A percentile compares a stretch with the other conserved stretches of the same genome.
phyloP scores from a whole-genome alignment of 2,113 vertebrate genomes.

The Tragelaphus imberbis region DNA sequence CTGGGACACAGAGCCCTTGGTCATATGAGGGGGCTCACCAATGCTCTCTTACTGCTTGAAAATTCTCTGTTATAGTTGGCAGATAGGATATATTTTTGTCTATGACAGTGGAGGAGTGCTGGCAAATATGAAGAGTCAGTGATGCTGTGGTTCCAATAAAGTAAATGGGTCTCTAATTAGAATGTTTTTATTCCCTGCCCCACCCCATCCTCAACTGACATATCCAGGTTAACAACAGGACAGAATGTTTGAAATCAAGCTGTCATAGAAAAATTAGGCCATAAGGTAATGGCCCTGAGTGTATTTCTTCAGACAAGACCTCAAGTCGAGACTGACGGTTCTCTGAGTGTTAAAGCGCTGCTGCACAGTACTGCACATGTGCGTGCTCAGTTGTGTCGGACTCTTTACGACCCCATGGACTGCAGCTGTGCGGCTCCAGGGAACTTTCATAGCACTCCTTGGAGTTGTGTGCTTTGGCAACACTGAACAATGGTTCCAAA shows the following conservation, averaged over 20 bases:
- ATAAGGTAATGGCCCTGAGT: background rate
- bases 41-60: background rate
- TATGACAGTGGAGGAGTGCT: background rate
- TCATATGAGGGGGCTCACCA: background rate
- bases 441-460: background rate
- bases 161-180: background rate
- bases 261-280: background rate
- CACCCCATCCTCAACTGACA: background rate
- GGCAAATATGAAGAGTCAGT: background rate
- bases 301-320: background rate
- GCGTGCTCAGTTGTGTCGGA: background rate
- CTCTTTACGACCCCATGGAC: background rate
- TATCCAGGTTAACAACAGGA: background rate
- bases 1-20: background rate
- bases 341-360: background rate
- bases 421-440: background rate
- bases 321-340: background rate
- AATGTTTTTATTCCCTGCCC: background rate
- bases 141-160: background rate
- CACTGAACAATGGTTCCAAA: background rate
- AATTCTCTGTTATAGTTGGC: background rate
- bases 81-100: background rate
- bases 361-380: fast-evolving
- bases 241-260: background rate
- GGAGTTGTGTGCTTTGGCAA: background rate